These are phyloP conservation scores for Gambelia wislizenii DNA, from an alignment of 2,797 vertebrate species.

Conservation along the genomic window DNA sequence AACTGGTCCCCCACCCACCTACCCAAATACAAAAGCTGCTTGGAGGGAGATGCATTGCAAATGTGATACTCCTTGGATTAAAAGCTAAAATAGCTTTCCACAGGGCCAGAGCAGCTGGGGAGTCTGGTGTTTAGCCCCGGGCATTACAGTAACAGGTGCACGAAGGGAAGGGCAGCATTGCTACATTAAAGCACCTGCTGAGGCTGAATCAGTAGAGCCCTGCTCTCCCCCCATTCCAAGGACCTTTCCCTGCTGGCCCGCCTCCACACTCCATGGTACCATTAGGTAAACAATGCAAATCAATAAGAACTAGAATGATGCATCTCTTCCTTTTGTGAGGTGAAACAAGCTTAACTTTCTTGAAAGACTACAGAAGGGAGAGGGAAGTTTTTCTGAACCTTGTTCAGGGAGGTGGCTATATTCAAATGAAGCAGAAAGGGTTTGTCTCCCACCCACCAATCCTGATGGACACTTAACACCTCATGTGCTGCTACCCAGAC, in stretches of 20 bases:
- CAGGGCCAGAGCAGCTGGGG: slow-evolving; percentile 72
- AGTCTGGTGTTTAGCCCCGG: slow-evolving; percentile 48
- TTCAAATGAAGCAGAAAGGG: neutral
- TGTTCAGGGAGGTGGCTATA: neutral
- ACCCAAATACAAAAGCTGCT: slow-evolving; percentile 77
- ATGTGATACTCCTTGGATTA: slow-evolving; percentile 75
- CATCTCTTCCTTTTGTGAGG: slow-evolving; percentile 20
- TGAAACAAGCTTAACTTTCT: neutral
- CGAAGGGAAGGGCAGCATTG: slow-evolving; percentile 20
- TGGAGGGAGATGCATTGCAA: slow-evolving; percentile 72
- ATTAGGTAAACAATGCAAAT: slow-evolving; percentile 66
- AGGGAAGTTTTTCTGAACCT: neutral
- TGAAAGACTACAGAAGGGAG: neutral
- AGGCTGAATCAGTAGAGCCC: slow-evolving; percentile 10
- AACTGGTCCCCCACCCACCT: slow-evolving; percentile 10
- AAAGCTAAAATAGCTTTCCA: slow-evolving; percentile 41
- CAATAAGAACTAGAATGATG: slow-evolving; percentile 23
- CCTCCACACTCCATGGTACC: slow-evolving; percentile 19
- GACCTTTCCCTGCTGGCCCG: neutral
- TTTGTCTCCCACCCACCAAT: too few relatives aligned
- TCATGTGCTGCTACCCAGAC: neutral
- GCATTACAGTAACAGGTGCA: slow-evolving; percentile 78
- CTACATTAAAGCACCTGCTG: slow-evolving; percentile 75
- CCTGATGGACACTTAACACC: neutral
- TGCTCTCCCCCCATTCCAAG: neutral